Evolutionary conservation across 2,888 invertebrate genomes (phyloP), one percentile per base, ranked within the genome.

Genomic region (Acrocera orbiculus): DNA sequence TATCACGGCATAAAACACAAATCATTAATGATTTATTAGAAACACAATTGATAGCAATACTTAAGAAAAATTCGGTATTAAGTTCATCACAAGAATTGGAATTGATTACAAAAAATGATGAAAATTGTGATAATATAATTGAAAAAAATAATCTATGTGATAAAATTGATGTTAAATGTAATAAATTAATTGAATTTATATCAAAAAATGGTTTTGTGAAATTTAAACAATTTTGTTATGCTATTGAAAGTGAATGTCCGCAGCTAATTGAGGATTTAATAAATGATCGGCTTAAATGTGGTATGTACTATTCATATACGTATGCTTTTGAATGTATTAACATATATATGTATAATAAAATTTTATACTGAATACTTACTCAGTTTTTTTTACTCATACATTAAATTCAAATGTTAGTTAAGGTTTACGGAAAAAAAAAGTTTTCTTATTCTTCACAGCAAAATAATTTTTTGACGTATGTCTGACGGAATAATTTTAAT

Each of bases 41-140:
- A 43, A 72, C 73, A 40, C 70, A 73, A 53, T 58, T 74, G 32
- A 50, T 74, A 44, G 67, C 69, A 40, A 66, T 69, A 42, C 61
- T 74, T 38, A 70, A 73, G 35, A 73, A 73, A 51, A 73, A 72
- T 49, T 69, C 72, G 31, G 64, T 74, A 42, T 64, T 74, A 40
- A 70, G 63, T 47, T 60, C 70, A 42, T 65, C 66, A 45, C 72
- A 73, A 46, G 66, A 71, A n/a, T n/a, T n/a, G 44, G 71, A 73
- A 54, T 60, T 57, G 13, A 37, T 56, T n/a, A 9, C n/a, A n/a
- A n/a, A n/a, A 14, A 30, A 13, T n/a, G 8, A 15, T 11, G n/a
- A 20, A 7, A 11, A 27, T 15, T 22, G 27, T 33, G 34, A 34
- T 23, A 29, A 16, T n/a, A 7, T n/a, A 11, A 17, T 11, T 16